These are phyloP conservation scores for Luscinia luscinia DNA, from an alignment of 2,797 vertebrate species.

Conservation along the genomic window DNA sequence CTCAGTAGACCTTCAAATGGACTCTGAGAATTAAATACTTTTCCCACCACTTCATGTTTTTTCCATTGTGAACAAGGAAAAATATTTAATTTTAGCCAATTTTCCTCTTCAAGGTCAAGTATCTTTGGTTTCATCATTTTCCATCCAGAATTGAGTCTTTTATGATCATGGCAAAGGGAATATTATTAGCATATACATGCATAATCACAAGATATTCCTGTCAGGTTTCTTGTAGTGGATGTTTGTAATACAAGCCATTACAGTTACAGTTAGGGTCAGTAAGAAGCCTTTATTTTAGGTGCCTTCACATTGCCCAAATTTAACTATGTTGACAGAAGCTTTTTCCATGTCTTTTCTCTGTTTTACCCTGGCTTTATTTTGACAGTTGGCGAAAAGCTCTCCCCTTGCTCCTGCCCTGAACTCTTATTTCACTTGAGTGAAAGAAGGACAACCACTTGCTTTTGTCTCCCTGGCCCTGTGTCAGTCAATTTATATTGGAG, in stretches of 20 bases:
- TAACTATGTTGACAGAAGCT: not conserved
- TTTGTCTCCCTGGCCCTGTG: not conserved
- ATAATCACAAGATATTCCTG: not conserved
- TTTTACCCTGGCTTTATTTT: not conserved
- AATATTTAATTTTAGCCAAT: constrained; percentile 60
- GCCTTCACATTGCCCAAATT: not conserved
- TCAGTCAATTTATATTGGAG: not conserved
- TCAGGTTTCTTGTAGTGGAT: not conserved
- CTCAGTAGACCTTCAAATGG: constrained; percentile 33
- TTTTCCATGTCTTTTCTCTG: not conserved
- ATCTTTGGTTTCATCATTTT: constrained; percentile 44
- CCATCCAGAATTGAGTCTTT: not conserved
- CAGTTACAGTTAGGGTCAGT: not conserved
- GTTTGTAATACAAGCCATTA: not conserved
- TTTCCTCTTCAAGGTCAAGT: constrained; percentile 52
- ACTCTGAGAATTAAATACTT: constrained; percentile 41
- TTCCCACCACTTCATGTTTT: constrained; percentile 6
- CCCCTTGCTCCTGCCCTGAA: not conserved
- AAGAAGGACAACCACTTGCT: not conserved
- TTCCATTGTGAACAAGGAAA: constrained; percentile 58
- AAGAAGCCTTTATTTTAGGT: not conserved
- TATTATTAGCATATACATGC: not conserved
- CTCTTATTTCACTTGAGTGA: not conserved
- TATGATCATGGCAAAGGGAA: not conserved
- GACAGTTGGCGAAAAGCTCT: not conserved